Conservation (phyloP, 2,888 invertebrate genomes). For the Siphonodentalium dalli region DNA sequence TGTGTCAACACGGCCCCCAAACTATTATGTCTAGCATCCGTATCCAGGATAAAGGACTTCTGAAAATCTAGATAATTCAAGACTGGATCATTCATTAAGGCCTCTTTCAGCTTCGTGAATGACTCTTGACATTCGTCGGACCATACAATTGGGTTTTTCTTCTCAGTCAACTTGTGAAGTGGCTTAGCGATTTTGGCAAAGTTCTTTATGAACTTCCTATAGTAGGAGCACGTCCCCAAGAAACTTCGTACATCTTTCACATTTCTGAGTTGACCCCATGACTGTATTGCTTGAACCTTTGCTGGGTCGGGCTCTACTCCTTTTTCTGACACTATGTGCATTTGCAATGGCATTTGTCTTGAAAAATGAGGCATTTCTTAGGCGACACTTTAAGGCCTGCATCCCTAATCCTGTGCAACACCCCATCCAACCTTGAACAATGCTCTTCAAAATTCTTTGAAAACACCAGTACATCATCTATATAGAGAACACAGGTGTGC, state of each 20-base stretch:
- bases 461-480: slow-evolving; percentile 7
- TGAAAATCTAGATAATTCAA: no score
- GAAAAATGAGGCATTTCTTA: slow-evolving; percentile 1
- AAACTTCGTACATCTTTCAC: slow-evolving; percentile 1
- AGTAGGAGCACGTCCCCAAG: background rate
- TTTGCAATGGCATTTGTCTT: background rate
- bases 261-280: background rate
- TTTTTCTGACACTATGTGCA: slow-evolving; percentile 1
- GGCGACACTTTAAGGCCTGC: slow-evolving; percentile 9
- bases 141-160: no score
- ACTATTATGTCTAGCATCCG: no score
- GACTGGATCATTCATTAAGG: no score
- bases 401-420: background rate
- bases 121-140: no score
- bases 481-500: slow-evolving; percentile 1
- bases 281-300: slow-evolving; percentile 1
- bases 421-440: background rate
- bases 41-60: no score
- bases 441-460: slow-evolving; percentile 1
- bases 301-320: slow-evolving; percentile 8
- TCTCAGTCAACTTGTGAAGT: no score
- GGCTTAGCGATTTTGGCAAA: background rate
- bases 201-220: background rate
- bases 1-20: slow-evolving; percentile 13
- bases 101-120: no score